A percentile compares a stretch with the other conserved stretches of the same genome.
phyloP scores from a whole-genome alignment of 2,888 invertebrate genomes.

The Latrodectus hesperus region DNA sequence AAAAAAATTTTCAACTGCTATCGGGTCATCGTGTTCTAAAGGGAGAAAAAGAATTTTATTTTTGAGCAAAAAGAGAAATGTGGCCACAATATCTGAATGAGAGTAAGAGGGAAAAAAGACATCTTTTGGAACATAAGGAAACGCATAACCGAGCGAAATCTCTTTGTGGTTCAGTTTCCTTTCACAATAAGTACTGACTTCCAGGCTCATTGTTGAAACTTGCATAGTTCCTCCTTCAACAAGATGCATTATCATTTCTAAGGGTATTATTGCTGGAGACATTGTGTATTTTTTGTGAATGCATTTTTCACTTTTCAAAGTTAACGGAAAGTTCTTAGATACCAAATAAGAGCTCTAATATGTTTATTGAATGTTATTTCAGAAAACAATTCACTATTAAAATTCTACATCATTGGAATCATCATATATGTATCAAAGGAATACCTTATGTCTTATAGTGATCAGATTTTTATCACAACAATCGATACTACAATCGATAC shows the following conservation, averaged over 20 bases:
- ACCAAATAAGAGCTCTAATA: not conserved
- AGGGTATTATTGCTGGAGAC: too few species aligned
- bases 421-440: too few species aligned
- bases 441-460: too few species aligned
- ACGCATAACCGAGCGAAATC: not conserved
- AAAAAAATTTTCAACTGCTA: not conserved
- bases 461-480: too few species aligned
- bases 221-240: too few species aligned
- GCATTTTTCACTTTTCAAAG: not conserved
- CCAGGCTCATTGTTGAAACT: too few species aligned
- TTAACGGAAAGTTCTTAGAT: not conserved
- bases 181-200: too few species aligned
- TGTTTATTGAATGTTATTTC: not conserved
- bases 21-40: constrained; percentile 10
- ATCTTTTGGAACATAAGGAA: constrained; percentile 14
- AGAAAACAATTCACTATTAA: too few species aligned
- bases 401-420: too few species aligned
- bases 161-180: not conserved
- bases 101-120: not conserved
- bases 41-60: not conserved
- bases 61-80: not conserved
- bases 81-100: not conserved
- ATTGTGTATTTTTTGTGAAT: too few species aligned
- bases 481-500: too few species aligned
- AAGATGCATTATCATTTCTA: too few species aligned